Percentiles rank a stretch among this genome's conserved stretches.
Evolutionary conservation across 2,888 invertebrate genomes (phyloP).

Genomic region (Stratiomys singularior): DNA sequence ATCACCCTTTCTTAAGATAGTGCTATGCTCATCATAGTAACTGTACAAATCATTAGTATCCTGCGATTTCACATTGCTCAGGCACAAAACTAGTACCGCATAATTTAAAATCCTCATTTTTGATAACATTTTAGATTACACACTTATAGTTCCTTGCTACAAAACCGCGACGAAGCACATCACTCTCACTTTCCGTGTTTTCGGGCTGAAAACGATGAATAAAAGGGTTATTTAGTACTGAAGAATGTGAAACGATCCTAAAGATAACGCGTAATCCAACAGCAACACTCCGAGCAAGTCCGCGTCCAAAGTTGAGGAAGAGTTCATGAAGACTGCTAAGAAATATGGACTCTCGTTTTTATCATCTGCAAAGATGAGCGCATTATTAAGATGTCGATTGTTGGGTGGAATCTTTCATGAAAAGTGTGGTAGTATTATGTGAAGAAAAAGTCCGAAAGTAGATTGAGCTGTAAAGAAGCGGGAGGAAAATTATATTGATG

Average conservation of each 20-base stretch:
- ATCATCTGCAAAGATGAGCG: conserved; percentile 17
- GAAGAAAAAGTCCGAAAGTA: neutral
- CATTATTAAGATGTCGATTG: conserved; percentile 3
- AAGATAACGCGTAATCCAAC: neutral
- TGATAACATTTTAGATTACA: conserved; percentile 17
- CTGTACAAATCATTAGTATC: conserved; percentile 44
- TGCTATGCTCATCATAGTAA: conserved; percentile 48
- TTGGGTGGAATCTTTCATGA: neutral
- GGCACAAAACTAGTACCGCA: conserved; percentile 15
- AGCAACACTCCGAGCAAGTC: neutral
- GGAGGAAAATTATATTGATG: neutral
- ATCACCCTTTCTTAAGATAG: conserved; percentile 59
- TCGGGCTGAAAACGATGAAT: neutral
- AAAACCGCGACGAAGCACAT: neutral
- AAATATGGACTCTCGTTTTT: neutral
- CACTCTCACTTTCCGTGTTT: neutral
- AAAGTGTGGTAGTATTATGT: neutral
- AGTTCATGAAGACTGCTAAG: conserved; percentile 46
- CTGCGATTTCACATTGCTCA: neutral
- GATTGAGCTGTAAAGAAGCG: neutral
- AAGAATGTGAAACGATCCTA: neutral
- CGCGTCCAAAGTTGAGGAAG: conserved; percentile 42
- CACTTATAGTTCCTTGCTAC: neutral
- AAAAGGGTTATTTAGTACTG: neutral
- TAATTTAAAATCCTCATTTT: neutral